These are phyloP conservation scores for Neotoxoptera formosana DNA, from an alignment of 1,140 invertebrate genomes.

Conservation along the genomic window DNA sequence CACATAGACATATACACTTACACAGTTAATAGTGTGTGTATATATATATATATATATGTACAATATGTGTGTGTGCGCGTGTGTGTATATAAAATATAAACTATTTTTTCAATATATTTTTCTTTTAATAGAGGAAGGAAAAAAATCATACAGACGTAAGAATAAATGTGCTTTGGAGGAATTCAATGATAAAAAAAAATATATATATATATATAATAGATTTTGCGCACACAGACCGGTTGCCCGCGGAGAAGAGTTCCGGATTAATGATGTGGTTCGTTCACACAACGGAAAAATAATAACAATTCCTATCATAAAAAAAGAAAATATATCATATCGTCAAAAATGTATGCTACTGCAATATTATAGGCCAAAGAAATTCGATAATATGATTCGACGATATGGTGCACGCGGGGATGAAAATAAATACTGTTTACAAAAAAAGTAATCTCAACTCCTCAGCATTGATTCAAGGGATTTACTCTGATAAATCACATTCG, in stretches of 20 bases:
- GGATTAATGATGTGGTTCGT: slow-evolving; percentile 46
- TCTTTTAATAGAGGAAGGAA: slow-evolving; percentile 5
- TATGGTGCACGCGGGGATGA: neutral
- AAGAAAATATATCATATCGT: neutral
- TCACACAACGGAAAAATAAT: slow-evolving; percentile 35
- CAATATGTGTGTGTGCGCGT: neutral
- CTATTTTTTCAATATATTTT: slow-evolving; percentile 47
- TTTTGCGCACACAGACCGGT: slow-evolving; percentile 38
- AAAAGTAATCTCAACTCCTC: neutral
- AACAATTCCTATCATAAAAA: slow-evolving; percentile 6
- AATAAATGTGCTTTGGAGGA: slow-evolving; percentile 21
- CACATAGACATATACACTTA: neutral
- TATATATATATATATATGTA: neutral
- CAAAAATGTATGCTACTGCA: neutral
- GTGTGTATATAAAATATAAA: slow-evolving; percentile 1
- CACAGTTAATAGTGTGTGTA: too few species aligned
- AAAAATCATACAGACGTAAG: neutral
- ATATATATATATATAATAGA: slow-evolving; percentile 32
- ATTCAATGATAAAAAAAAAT: slow-evolving; percentile 23
- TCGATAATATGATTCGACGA: slow-evolving; percentile 13
- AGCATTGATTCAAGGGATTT: neutral
- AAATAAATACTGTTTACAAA: neutral
- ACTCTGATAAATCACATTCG: neutral
- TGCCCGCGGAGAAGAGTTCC: slow-evolving; percentile 48
- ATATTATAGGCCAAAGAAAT: neutral